These are phyloP conservation scores for Drosophila erecta DNA, from an alignment of 1,140 invertebrate genomes.

Conservation along the genomic window DNA sequence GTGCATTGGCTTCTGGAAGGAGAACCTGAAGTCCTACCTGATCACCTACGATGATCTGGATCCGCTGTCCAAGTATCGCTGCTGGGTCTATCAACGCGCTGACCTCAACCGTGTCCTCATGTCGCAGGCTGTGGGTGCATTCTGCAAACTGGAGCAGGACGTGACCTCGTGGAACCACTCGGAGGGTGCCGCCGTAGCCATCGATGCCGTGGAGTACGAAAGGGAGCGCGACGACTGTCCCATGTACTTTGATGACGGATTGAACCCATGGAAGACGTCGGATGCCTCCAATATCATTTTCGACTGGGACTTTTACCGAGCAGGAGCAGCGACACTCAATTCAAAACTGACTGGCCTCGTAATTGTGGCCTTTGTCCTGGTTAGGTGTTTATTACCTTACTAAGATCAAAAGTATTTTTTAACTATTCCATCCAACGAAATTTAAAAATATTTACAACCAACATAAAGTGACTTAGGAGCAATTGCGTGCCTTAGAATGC, in stretches of 20 bases:
- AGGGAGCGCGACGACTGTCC: conserved; percentile 97
- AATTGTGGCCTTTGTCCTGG: conserved; percentile 17
- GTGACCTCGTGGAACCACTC: conserved; percentile 94
- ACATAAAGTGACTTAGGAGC: conserved; percentile 20
- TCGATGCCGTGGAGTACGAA: conserved; percentile 96
- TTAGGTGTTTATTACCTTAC: conserved; percentile 17
- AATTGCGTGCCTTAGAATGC: conserved; percentile 39
- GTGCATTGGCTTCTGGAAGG: conserved; percentile 99
- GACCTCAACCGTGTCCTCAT: conserved; percentile 95
- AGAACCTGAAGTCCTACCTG: conserved; percentile 98
- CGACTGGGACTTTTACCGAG: conserved; percentile 83
- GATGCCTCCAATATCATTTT: conserved; percentile 91
- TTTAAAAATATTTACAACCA: conserved; percentile 15
- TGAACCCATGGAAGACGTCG: conserved; percentile 91
- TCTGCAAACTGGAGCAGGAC: conserved; percentile 95
- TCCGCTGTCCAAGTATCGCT: conserved; percentile 97
- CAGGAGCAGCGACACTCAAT: conserved; percentile 35
- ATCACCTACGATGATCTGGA: conserved; percentile 98
- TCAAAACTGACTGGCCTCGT: conserved; percentile 9
- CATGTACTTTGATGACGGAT: conserved; percentile 97
- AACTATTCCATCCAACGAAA: conserved; percentile 34
- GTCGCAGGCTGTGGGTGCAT: conserved; percentile 96
- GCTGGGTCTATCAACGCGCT: conserved; percentile 98
- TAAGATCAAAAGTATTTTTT: conserved; percentile 44
- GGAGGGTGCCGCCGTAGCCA: conserved; percentile 95